Evolutionary conservation across 2,888 invertebrate species (phyloP).

Genomic region (Melanchra persicariae): DNA sequence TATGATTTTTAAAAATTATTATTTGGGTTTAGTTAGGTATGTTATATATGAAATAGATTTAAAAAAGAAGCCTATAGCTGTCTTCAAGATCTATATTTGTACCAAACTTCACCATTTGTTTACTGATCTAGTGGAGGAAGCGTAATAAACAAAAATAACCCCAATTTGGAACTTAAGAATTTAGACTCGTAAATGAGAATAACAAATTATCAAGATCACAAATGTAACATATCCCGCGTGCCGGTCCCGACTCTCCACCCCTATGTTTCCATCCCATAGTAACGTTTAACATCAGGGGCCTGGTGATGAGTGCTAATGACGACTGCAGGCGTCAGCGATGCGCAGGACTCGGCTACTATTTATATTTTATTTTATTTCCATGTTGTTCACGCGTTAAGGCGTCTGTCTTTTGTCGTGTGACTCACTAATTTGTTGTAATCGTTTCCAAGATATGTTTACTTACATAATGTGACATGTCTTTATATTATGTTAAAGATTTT

Average conservation of each 20-base stretch:
- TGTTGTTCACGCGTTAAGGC: conserved; percentile 43
- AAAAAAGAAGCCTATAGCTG: too few species aligned
- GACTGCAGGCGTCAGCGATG: conserved; percentile 42
- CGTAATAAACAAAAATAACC: too few species aligned
- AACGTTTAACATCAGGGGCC: conserved; percentile 2
- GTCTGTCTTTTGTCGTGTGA: conserved; percentile 59
- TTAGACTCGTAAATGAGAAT: too few species aligned
- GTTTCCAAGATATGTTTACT: conserved; percentile 31
- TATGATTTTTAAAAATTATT: too few species aligned
- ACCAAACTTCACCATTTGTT: too few species aligned
- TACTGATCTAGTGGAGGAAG: too few species aligned
- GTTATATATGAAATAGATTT: too few species aligned
- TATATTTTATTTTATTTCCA: conserved; percentile 36
- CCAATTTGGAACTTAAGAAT: background rate
- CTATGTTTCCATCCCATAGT: conserved; percentile 30
- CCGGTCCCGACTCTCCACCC: conserved; percentile 12
- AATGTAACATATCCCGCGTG: background rate
- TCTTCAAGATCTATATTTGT: too few species aligned
- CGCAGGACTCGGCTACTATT: conserved; percentile 38
- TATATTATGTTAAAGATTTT: background rate
- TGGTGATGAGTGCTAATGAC: conserved; percentile 57
- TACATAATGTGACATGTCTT: background rate
- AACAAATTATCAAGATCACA: too few species aligned
- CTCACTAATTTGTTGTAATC: conserved; percentile 31
- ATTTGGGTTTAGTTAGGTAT: too few species aligned